These are phyloP conservation scores for Ormyrus rosae DNA, from an alignment of 2,888 invertebrate species.

Conservation along the genomic window DNA sequence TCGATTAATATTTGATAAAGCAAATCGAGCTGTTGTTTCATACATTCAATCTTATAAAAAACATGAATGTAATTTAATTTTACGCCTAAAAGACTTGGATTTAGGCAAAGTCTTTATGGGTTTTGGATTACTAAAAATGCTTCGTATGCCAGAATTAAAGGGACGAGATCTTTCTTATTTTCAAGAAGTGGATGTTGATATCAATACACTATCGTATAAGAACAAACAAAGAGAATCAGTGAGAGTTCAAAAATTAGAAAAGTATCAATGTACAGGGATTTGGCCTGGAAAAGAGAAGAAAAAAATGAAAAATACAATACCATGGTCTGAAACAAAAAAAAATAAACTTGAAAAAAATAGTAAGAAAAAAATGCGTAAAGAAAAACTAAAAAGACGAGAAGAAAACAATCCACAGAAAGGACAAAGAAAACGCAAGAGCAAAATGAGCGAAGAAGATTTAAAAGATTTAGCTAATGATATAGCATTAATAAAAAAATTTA, in stretches of 20 bases:
- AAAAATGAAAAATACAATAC: constrained; percentile 80
- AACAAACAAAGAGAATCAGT: constrained; percentile 87
- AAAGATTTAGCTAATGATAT: constrained; percentile 88
- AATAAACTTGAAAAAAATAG: constrained; percentile 82
- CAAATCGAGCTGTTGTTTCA: constrained; percentile 95
- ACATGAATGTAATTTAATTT: constrained; percentile 94
- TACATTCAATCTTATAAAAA: constrained; percentile 95
- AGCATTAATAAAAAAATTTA: constrained; percentile 89
- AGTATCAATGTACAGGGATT: constrained; percentile 84
- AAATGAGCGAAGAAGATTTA: constrained; percentile 84
- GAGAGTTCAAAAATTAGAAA: constrained; percentile 83
- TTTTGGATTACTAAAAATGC: constrained; percentile 93
- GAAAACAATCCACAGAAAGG: constrained; percentile 71
- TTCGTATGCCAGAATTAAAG: constrained; percentile 95
- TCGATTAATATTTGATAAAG: constrained; percentile 89
- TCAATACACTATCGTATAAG: constrained; percentile 85
- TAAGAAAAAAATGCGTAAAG: constrained; percentile 81
- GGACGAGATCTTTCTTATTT: constrained; percentile 79
- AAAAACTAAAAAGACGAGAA: constrained; percentile 77
- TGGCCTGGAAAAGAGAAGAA: constrained; percentile 84
- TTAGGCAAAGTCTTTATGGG: constrained; percentile 89
- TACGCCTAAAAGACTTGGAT: constrained; percentile 92
- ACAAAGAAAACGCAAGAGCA: constrained; percentile 77
- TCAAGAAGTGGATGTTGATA: constrained; percentile 80
- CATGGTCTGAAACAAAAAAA: constrained; percentile 88